A percentile compares a stretch with the other conserved stretches of the same genome.
Evolutionary conservation across 2,888 invertebrate species (phyloP).

Genomic region (Rhingia campestris): DNA sequence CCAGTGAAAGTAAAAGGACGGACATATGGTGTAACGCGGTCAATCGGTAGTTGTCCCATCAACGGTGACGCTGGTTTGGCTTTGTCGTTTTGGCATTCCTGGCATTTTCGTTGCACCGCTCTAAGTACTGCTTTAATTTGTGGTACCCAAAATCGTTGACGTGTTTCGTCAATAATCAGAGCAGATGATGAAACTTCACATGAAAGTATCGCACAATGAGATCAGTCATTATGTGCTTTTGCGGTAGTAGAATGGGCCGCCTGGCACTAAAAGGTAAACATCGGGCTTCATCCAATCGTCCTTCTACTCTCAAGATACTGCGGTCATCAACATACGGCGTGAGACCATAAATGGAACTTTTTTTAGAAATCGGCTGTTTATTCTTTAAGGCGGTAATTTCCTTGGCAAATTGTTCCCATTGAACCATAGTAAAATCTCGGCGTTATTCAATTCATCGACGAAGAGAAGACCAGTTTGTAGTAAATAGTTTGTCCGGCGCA

Average conservation of each 20-base stretch:
- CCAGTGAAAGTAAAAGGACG: constrained; percentile 42
- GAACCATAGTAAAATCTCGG: not conserved
- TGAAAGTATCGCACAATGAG: constrained; percentile 11
- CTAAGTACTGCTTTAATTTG: constrained; percentile 39
- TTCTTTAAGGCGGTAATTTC: not conserved
- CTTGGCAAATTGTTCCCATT: no score
- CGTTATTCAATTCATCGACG: not conserved
- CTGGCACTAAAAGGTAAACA: constrained; percentile 19
- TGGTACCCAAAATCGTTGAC: constrained; percentile 46
- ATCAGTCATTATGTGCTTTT: not conserved
- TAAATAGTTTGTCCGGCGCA: not conserved
- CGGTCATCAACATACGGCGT: not conserved
- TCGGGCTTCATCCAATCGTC: constrained; percentile 16
- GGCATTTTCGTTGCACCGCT: constrained; percentile 32
- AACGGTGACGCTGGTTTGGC: constrained; percentile 54
- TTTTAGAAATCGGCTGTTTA: not conserved
- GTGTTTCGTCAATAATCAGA: constrained; percentile 43
- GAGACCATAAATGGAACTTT: not conserved
- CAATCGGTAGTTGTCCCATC: constrained; percentile 48
- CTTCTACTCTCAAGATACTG: not conserved
- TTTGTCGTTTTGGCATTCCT: constrained; percentile 37
- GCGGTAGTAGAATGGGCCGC: constrained; percentile 19
- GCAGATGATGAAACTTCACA: constrained; percentile 21
- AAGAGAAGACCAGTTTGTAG: not conserved
- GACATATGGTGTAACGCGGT: constrained; percentile 10